These are phyloP conservation scores for Coleophora deauratella DNA, from an alignment of 2,888 invertebrate genomes.

Conservation along the genomic window DNA sequence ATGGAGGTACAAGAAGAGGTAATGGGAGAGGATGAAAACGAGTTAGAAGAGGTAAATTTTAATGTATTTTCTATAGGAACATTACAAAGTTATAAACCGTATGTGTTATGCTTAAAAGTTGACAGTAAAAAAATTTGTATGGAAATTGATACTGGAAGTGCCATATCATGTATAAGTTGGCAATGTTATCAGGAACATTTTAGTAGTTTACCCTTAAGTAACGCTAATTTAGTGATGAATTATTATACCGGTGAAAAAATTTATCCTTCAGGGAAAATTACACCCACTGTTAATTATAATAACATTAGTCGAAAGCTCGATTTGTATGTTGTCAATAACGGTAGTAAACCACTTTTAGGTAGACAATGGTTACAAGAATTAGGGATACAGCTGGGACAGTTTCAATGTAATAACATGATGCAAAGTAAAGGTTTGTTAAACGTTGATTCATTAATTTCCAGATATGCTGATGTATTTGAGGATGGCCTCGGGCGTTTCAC, in stretches of 20 bases:
- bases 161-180: conserved; percentile 8
- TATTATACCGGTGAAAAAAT: conserved; percentile 10
- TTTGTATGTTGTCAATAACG: conserved; percentile 12
- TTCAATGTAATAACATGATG: background rate
- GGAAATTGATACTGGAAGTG: conserved; percentile 12
- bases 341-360: conserved; percentile 10
- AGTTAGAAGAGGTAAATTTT: conserved; percentile 5
- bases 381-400: too few species aligned
- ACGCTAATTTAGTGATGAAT: conserved; percentile 6
- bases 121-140: conserved; percentile 3
- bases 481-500: conserved; percentile 7
- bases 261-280: conserved; percentile 8
- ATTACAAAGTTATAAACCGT: background rate
- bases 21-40: background rate
- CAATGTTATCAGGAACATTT: conserved; percentile 1
- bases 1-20: background rate
- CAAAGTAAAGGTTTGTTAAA: background rate
- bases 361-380: conserved; percentile 14
- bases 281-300: conserved; percentile 5
- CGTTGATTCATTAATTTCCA: conserved; percentile 1
- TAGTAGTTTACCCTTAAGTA: background rate
- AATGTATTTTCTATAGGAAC: conserved; percentile 7
- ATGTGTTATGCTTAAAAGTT: background rate
- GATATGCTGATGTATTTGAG: conserved; percentile 1
- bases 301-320: conserved; percentile 5